Conservation (phyloP, 2,888 invertebrate genomes). For the Latrodectus elegans region DNA sequence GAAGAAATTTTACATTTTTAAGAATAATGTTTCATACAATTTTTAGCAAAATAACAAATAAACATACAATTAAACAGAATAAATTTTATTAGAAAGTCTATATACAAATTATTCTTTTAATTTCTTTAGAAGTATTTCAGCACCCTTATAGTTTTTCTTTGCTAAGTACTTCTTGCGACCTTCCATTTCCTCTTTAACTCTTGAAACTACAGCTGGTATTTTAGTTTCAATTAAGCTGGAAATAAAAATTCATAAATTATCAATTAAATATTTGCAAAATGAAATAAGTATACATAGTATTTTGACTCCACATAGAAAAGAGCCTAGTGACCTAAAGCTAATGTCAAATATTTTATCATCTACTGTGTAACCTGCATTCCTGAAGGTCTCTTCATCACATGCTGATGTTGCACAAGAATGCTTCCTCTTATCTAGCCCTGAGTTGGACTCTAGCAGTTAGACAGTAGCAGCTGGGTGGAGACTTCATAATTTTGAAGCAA, state of each 20-base stretch:
- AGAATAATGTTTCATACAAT: not conserved
- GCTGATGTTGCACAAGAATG: too few species aligned
- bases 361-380: too few species aligned
- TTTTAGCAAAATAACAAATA: not conserved
- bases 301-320: too few species aligned
- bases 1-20: not conserved
- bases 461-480: too few species aligned
- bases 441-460: too few species aligned
- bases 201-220: conserved; percentile 55
- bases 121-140: conserved; percentile 50
- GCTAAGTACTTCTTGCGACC: conserved; percentile 37
- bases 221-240: conserved; percentile 62
- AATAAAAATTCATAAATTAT: conserved; percentile 6
- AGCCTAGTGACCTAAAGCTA: too few species aligned
- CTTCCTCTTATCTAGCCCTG: too few species aligned
- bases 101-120: conserved; percentile 28
- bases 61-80: not conserved
- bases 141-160: conserved; percentile 49
- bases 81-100: conserved; percentile 2
- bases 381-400: too few species aligned
- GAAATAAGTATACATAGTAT: too few species aligned
- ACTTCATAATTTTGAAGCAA: too few species aligned
- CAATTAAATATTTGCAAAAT: not conserved
- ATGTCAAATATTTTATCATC: too few species aligned
- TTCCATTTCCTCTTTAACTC: conserved; percentile 49